Evolutionary conservation across 2,113 vertebrate species (phyloP), one percentile per base, ranked within the genome.

Genomic region (Tragelaphus strepsiceros): DNA sequence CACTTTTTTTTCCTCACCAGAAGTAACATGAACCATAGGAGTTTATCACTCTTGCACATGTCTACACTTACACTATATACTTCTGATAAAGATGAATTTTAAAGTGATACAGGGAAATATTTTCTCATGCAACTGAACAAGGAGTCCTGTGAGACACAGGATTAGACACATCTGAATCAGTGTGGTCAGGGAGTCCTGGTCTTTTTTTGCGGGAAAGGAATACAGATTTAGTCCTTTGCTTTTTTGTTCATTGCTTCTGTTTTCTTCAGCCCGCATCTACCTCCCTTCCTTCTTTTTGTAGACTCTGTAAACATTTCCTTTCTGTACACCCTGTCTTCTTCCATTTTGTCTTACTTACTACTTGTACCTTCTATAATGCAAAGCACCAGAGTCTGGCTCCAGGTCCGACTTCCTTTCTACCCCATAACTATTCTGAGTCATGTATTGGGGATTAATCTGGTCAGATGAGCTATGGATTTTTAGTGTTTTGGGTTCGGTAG

Each of bases 171-270:
- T 84, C 56, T 32, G 56, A 43, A 46, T 88, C 22, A 14, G 11
- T 10, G 2, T 13, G 64, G 53, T 9, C 10, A 67, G 74, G 28
- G 61, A 39, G 22, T 7, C 17, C 46, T 74, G 30, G 30, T 26
- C 35, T 43, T 26, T 26, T 74, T 7, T 43, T 0, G 0, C 2
- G 12, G 22, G 71, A 14, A 22, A 1, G 19, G 49, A 28, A 16
- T 7, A 17, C 46, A 64, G n/a, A 30, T 32, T 84, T 58, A 24
- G 54, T 62, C 26, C 56, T 89, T 91, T 32, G n/a, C 21, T 19
- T 64, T 94, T 83, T 88, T 51, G 62, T 85, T 30, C 46, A 43
- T n/a, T 80, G 87, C 74, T 94, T 94, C 19, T 88, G 32, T 84
- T 95, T 94, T 95, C 58, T 71, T 39, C 43, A 58, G 54, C 39